Evolutionary conservation across 2,113 vertebrate species (phyloP).

Genomic region (Sceloporus tristichus): DNA sequence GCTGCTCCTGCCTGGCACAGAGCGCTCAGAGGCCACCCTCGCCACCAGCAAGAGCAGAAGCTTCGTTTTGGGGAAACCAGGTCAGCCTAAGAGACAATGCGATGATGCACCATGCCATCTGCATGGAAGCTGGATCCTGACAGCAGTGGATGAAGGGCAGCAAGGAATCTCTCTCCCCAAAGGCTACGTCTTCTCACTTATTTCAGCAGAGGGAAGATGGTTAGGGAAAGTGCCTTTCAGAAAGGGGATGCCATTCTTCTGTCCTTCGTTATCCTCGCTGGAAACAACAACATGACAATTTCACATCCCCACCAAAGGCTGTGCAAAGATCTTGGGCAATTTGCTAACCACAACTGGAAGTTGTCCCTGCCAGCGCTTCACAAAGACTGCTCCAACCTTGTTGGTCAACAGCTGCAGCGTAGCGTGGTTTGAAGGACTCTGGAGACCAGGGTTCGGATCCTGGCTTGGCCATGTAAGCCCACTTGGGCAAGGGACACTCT

Average conservation of each 20-base stretch:
- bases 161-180: neutral
- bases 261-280: neutral
- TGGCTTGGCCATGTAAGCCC: too few species aligned
- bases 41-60: neutral
- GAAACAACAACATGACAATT: neutral
- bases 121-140: neutral
- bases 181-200: neutral
- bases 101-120: neutral
- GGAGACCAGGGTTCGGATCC: too few species aligned
- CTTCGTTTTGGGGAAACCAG: neutral
- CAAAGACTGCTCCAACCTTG: neutral
- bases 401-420: neutral
- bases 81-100: neutral
- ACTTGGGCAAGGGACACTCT: too few species aligned
- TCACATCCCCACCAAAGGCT: neutral
- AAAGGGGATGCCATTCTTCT: too few species aligned
- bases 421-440: too few species aligned
- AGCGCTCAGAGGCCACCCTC: neutral
- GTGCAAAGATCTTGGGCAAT: neutral
- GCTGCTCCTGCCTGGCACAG: too few species aligned
- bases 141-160: rapidly evolving
- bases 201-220: neutral
- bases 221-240: too few species aligned
- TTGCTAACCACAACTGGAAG: neutral
- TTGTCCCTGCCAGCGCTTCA: neutral